Evolutionary conservation across 2,113 vertebrate genomes (phyloP), one percentile per base, ranked within the genome.

Genomic region (Scartelaos histophorus): DNA sequence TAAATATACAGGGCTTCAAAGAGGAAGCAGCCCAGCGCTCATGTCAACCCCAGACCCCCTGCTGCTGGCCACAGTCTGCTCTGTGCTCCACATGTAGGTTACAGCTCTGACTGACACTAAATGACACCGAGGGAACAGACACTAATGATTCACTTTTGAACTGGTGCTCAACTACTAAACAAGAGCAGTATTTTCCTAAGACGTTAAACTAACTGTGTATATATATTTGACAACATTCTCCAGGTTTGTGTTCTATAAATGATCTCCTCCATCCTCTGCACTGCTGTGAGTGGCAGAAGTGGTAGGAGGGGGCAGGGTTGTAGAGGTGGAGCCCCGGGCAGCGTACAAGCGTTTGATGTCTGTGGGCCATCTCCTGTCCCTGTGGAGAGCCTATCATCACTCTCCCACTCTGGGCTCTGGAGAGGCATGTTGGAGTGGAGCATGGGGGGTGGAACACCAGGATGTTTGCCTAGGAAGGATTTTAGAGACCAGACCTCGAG

Each of bases 301-400:
- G 68, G 68, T 25, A 72, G 66, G 29, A 71, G 35, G 68, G 66
- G 58, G 76, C 19, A 70, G 76, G 75, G 67, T 61, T 73, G 47
- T 69, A 89, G 66, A 29, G 54, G 53, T 64, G 74, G 38, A 56
- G 61, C 34, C 56, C 76, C 79, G 90, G 93, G 90, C 90, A 92
- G 92, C 91, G 91, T 9, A 90, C 86, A 89, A 83, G 83, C 90
- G 93, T 94, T 95, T 94, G 93, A 96, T 94, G 93, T 94, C 77
- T 75, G 60, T 72, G 84, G 90, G 73, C 91, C 90, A 91, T 94
- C 92, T 92, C 91, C 87, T 92, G 90, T 89, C 88, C 88, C 87
- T 89, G 86, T 19, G 68, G 83, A 95, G 93, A 90, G 89, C 77
- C 88, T 91, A 93, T 96, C 92, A 94, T 94, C 90, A 90, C 91